Percentiles rank a stretch among this genome's conserved stretches.
These are phyloP conservation scores for Agrypnia vestita DNA, from an alignment of 1,140 invertebrate genomes.

Conservation along the genomic window DNA sequence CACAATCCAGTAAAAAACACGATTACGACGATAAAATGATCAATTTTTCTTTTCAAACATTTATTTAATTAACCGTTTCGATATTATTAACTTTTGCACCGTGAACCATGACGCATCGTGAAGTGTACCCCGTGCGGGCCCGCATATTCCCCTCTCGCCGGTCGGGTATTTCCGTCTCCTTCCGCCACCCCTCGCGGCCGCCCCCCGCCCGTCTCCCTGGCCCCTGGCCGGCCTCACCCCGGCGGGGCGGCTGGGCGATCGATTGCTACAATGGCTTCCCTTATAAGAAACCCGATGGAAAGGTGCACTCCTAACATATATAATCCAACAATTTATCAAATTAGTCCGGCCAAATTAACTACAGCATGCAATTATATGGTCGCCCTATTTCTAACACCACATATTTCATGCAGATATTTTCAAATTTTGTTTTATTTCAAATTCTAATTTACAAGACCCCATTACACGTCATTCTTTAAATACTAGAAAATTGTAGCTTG, in stretches of 20 bases:
- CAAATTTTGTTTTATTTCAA: too few relatives aligned
- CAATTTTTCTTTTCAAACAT: too few relatives aligned
- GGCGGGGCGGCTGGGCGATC: conserved; percentile 47
- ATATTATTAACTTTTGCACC: neutral
- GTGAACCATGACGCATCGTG: neutral
- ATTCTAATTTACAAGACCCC: too few relatives aligned
- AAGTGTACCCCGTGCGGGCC: neutral
- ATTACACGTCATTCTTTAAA: too few relatives aligned
- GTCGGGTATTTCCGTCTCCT: conserved; percentile 46
- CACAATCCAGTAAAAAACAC: too few relatives aligned
- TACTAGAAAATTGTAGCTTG: too few relatives aligned
- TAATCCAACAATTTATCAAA: too few relatives aligned
- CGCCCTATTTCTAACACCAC: too few relatives aligned
- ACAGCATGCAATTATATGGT: too few relatives aligned
- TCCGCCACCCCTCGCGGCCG: conserved; percentile 46
- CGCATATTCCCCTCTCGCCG: conserved; percentile 22
- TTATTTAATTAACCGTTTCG: neutral
- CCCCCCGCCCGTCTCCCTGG: conserved; percentile 24
- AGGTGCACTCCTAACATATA: neutral
- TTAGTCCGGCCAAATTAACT: neutral
- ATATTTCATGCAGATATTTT: too few relatives aligned
- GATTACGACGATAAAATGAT: too few relatives aligned
- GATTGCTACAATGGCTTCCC: conserved; percentile 32
- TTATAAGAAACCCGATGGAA: neutral
- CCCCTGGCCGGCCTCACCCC: conserved; percentile 55